A percentile compares a stretch with the other conserved stretches of the same genome.
These are phyloP conservation scores for Octomys mimax DNA, from an alignment of 2,797 vertebrate genomes.

Conservation along the genomic window DNA sequence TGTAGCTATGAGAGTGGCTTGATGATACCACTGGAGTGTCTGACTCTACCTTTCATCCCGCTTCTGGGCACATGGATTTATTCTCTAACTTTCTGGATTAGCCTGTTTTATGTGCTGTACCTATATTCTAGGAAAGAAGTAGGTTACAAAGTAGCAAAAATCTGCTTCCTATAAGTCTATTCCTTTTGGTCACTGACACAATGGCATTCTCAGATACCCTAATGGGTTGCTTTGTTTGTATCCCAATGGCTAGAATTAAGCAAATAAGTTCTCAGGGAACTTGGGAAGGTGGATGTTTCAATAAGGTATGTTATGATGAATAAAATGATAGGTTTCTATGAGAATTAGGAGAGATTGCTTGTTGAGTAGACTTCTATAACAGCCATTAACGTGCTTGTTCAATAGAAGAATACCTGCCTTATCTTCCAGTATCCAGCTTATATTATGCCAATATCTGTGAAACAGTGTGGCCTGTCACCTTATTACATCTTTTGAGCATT, in stretches of 20 bases:
- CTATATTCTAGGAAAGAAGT: neutral
- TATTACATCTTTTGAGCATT: neutral
- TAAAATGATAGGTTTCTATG: neutral
- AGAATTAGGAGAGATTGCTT: neutral
- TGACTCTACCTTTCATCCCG: neutral
- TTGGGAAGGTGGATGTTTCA: neutral
- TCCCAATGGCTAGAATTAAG: neutral
- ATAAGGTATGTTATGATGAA: neutral
- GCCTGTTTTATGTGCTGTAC: neutral
- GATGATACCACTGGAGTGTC: accelerated
- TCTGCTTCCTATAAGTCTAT: neutral
- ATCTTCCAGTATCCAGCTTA: neutral
- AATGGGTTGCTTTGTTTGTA: neutral
- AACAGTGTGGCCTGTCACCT: neutral
- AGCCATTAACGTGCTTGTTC: neutral
- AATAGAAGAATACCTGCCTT: neutral
- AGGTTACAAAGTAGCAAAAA: neutral
- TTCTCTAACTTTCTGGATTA: neutral
- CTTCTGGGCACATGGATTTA: neutral
- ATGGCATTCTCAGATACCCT: neutral
- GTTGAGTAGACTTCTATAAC: neutral
- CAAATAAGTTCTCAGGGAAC: neutral
- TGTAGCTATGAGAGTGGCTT: neutral
- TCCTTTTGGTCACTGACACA: neutral
- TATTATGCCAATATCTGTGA: neutral